These are phyloP conservation scores for Sinosuthora webbiana DNA, from an alignment of 2,113 vertebrate species.

Conservation along the genomic window DNA sequence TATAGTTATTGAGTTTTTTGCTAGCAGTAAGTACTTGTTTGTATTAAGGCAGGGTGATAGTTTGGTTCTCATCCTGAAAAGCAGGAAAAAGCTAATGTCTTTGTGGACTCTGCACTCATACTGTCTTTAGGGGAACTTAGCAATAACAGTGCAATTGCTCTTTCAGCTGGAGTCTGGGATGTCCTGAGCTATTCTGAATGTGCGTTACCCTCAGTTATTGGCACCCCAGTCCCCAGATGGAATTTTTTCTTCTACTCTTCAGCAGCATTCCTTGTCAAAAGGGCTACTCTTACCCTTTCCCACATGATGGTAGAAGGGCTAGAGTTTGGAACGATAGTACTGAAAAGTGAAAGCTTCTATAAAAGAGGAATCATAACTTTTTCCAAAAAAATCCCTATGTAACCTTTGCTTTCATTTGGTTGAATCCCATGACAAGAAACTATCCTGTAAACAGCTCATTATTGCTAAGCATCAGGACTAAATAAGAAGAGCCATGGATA, in stretches of 20 bases:
- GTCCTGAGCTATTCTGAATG: neutral
- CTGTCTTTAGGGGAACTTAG: neutral
- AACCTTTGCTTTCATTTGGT: neutral
- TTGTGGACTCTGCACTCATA: neutral
- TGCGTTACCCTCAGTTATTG: neutral
- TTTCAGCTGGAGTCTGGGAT: neutral
- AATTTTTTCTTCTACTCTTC: neutral
- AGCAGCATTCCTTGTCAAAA: neutral
- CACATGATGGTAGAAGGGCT: neutral
- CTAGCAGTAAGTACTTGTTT: neutral
- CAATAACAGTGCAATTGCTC: neutral
- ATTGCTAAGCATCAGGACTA: neutral
- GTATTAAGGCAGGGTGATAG: neutral
- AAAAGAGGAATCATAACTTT: neutral
- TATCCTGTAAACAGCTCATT: neutral
- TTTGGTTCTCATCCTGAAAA: neutral
- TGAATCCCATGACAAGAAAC: neutral
- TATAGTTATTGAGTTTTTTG: neutral
- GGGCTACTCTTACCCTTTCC: neutral
- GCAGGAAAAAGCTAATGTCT: neutral
- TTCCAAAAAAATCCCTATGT: fast-evolving
- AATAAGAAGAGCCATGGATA: neutral
- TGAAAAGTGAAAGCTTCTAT: neutral
- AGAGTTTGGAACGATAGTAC: neutral
- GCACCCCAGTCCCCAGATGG: neutral